A percentile compares a stretch with the other conserved stretches of the same genome.
phyloP scores from a whole-genome alignment of 2,797 vertebrate species.

The Melanogrammus aeglefinus region DNA sequence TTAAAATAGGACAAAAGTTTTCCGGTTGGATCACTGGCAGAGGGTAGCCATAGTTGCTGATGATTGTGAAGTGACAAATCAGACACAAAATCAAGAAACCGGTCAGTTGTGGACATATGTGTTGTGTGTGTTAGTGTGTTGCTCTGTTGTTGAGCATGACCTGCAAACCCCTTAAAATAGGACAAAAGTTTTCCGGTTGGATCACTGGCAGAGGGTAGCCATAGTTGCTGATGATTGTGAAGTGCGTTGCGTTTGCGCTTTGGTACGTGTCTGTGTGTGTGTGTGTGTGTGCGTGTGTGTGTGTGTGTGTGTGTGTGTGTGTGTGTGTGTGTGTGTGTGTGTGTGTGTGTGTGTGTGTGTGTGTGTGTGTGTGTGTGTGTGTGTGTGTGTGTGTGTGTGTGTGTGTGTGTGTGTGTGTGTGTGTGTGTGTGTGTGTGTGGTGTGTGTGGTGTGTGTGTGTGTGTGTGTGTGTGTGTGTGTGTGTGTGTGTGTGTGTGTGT shows the following conservation, averaged over 20 bases:
- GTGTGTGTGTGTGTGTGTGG: background rate
- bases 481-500: constrained; percentile 2
- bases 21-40: background rate
- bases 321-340: background rate
- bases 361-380: background rate
- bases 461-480: background rate
- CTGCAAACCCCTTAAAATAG: background rate
- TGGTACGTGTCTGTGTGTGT: background rate
- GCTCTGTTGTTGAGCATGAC: background rate
- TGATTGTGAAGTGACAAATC: too few species aligned
- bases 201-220: background rate
- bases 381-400: background rate
- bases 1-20: background rate
- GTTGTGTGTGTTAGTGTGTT: constrained; percentile 8
- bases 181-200: background rate
- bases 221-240: background rate
- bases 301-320: background rate
- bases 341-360: background rate
- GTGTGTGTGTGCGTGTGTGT: too few species aligned
- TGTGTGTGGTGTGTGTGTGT: background rate
- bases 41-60: background rate
- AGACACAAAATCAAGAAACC: too few species aligned
- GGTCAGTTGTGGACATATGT: constrained; percentile 3
- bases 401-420: background rate
- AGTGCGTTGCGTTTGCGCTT: too few species aligned